These are phyloP conservation scores for Sebastes ruberrimus DNA, from an alignment of 2,797 vertebrate species.

Conservation along the genomic window DNA sequence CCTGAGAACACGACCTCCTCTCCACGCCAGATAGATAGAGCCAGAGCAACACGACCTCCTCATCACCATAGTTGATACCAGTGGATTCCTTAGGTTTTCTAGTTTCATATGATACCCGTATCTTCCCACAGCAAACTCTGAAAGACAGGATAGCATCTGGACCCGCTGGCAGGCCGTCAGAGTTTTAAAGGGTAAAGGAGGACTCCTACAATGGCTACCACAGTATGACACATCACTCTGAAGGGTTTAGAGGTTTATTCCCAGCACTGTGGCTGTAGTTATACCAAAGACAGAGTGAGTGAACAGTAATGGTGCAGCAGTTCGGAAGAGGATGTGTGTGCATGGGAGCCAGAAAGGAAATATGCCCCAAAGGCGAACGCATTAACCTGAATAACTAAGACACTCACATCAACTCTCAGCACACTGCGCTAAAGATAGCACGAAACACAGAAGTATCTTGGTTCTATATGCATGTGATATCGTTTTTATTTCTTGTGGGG, in stretches of 20 bases:
- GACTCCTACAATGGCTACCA: neutral
- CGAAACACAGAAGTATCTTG: neutral
- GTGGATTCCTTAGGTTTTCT: too few relatives aligned
- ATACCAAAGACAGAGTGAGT: conserved; percentile 49
- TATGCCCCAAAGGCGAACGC: conserved; percentile 65
- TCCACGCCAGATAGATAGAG: too few relatives aligned
- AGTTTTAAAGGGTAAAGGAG: neutral
- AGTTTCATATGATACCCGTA: too few relatives aligned
- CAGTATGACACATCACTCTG: conserved; percentile 22
- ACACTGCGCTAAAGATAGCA: conserved; percentile 55
- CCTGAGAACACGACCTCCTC: too few relatives aligned
- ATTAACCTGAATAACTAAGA: conserved; percentile 80
- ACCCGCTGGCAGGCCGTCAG: too few relatives aligned
- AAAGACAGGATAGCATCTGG: too few relatives aligned
- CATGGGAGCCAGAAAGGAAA: conserved; percentile 67
- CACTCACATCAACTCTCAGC: conserved; percentile 52
- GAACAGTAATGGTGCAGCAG: conserved; percentile 59
- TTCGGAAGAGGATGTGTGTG: conserved; percentile 58
- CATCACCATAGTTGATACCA: too few relatives aligned
- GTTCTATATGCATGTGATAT: conserved; percentile 5
- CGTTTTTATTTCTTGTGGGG: neutral
- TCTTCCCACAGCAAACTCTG: too few relatives aligned
- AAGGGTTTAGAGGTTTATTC: conserved; percentile 37
- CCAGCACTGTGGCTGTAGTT: conserved; percentile 40
- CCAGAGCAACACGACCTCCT: too few relatives aligned